Base-by-base conservation (phyloP, 2,113 vertebrate species). In the Osmerus eperlanus region DNA sequence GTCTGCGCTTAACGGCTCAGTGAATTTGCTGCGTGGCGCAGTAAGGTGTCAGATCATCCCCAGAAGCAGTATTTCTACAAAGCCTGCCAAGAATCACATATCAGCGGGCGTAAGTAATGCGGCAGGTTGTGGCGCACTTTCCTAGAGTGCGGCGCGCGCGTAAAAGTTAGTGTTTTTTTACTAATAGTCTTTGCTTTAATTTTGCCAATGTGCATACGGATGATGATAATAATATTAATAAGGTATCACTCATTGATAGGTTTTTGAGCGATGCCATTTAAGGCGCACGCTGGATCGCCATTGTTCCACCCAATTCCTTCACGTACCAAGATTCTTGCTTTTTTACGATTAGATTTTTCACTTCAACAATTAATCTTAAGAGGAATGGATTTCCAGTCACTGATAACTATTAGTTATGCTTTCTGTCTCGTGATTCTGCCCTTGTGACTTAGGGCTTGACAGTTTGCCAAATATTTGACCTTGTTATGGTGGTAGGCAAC, bases 11-110 rank as follows among this genome's bases (percentile, higher is more conserved):
- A 72, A 66, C 21, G 66, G 58, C 1, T 75, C 82, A 21, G 75
- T 78, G 3, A 67, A 3, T 32, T 70, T 87, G 15, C 71, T 87
- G 29, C 74, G 81, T 67, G 65, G 51, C 9, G n/a, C 69, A 19
- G 56, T 82, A 67, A 82, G 69, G 52, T 65, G 63, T 3, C 55
- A 70, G 47, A 21, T 83, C 19, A 67, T 68, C 11, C 66, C 41
- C 3, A 79, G 65, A 71, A 83, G 73, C n/a, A 67, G 65, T 7
- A 52, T 85, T 56, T 53, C 75, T 32, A 12, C 52, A 8, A 85
- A 85, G 32, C 85, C 85, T 19, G 71, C 85, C 3, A 85, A 85
- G 61, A 71, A 85, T 36, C 2, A 23, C 11, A 1, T 87, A 8
- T 63, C 76, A 15, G 11, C 32, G 1, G 76, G 63, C 59, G 85